Percentiles rank a stretch among this genome's conserved stretches.
phyloP scores from a whole-genome alignment of 2,888 invertebrate species.

The Pantelozetes paolii region DNA sequence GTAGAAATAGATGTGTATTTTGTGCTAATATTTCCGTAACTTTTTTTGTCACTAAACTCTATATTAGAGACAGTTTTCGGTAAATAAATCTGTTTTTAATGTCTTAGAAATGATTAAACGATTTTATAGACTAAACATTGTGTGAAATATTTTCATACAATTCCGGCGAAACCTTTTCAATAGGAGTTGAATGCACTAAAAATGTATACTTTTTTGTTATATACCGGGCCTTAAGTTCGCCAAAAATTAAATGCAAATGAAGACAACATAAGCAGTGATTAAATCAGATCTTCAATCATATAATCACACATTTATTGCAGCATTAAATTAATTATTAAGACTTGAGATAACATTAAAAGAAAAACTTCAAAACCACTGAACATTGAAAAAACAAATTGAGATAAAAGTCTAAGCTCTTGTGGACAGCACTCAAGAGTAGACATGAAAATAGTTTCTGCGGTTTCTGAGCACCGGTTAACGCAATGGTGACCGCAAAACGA shows the following conservation, averaged over 20 bases:
- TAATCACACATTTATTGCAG: no score
- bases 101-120: background rate
- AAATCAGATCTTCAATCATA: no score
- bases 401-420: no score
- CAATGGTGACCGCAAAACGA: no score
- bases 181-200: slow-evolving; percentile 4
- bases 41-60: background rate
- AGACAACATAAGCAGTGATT: no score
- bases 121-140: background rate
- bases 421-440: no score
- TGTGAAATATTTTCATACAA: background rate
- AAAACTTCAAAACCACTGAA: no score
- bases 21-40: background rate
- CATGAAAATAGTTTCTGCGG: no score
- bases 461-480: no score
- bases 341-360: no score
- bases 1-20: background rate
- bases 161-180: background rate
- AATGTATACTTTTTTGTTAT: background rate
- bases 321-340: no score
- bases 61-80: background rate
- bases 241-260: background rate
- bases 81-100: background rate
- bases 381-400: no score
- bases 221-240: background rate